Evolutionary conservation across 2,888 invertebrate genomes (phyloP), one percentile per base, ranked within the genome.

Genomic region (Aphidius colemani): DNA sequence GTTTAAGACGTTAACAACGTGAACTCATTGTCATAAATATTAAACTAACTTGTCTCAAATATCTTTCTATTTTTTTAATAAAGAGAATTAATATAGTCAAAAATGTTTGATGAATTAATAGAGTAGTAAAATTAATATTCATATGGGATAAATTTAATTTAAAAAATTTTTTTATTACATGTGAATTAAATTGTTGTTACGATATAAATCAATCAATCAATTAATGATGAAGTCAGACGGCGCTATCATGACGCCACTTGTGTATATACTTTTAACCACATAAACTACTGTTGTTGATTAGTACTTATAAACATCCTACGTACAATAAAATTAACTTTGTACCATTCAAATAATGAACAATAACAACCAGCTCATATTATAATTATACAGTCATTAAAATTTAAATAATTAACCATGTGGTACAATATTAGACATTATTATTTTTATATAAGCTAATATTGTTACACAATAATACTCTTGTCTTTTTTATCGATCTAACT

Each of bases 301-400:
- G 46, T 57, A 45, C n/a, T 57, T 57, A 46, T 45, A 30, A 57
- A 39, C 46, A 39, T 10, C 57, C 46, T 46, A 57, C 57, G 57
- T 57, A 30, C 6, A 13, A 8, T 39, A 6, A 7, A n/a, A 57
- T n/a, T 44, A 9, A 46, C 39, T 45, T 57, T 45, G 62, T 57
- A 56, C 55, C 39, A 56, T 55, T 49, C 46, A 56, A 18, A 53
- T 61, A 60, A 65, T 69, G 65, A 67, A 61, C 53, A 62, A 67
- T 55, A 63, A 30, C 5, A 30, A 30, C 30, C 30, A 67, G 66
- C 53, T 57, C 4, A 2, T 50, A 53, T 61, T 63, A 69, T 69
- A 69, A 69, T 69, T 67, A 69, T 69, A 61, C 67, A 66, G 67
- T 65, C 63, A 69, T 69, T 69, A 66, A 66, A 64, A 46, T 46